Percentiles rank a stretch among this genome's conserved stretches.
Evolutionary conservation across 2,113 vertebrate species (phyloP).

Genomic region (Formicarius rufipectus): DNA sequence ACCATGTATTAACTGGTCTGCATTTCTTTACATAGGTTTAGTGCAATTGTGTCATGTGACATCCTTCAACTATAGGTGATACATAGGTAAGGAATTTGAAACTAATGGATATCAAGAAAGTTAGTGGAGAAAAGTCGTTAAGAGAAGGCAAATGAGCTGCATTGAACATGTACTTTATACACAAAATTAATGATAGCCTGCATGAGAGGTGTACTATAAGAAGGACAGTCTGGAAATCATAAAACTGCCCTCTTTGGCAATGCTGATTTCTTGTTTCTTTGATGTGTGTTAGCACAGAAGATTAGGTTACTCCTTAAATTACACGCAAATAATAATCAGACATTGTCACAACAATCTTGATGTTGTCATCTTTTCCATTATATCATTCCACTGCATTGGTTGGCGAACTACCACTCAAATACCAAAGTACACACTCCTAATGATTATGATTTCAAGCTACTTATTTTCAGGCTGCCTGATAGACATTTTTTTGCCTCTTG

Average conservation of each 20-base stretch:
- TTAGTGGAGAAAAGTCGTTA: background rate
- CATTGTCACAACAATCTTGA: slow-evolving; percentile 11
- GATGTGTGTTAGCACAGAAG: slow-evolving; percentile 24
- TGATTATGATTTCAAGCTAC: background rate
- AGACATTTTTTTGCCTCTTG: background rate
- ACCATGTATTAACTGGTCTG: background rate
- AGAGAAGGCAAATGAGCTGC: background rate
- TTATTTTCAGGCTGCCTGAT: background rate
- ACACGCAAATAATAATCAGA: slow-evolving; percentile 42
- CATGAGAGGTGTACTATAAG: background rate
- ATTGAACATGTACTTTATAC: background rate
- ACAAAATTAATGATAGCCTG: background rate
- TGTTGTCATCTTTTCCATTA: slow-evolving; percentile 23
- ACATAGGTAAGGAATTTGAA: background rate
- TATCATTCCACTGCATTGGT: background rate
- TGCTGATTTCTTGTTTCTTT: background rate
- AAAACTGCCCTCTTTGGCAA: slow-evolving; percentile 13
- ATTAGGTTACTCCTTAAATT: slow-evolving; percentile 44
- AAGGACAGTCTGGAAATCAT: slow-evolving; percentile 6
- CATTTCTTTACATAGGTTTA: background rate
- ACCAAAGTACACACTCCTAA: background rate
- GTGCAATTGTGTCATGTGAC: background rate
- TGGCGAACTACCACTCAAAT: background rate
- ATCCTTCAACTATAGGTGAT: background rate
- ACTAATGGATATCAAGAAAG: background rate